Conservation (phyloP, 2,113 vertebrate genomes). For the Phalacrocorax pelagicus region DNA sequence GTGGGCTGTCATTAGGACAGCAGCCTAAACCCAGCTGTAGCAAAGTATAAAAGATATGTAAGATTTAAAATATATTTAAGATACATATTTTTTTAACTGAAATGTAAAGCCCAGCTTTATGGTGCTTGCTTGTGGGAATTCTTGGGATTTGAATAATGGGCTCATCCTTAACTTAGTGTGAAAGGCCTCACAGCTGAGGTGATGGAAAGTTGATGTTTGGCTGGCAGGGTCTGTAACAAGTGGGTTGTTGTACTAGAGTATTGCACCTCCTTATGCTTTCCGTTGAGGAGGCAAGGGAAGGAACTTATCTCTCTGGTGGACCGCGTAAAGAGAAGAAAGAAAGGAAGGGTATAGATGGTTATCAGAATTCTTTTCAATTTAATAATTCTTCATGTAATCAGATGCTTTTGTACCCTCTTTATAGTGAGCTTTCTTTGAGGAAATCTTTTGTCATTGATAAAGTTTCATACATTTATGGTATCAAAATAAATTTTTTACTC, state of each 20-base stretch:
- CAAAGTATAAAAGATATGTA: no score
- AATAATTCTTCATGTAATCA: neutral
- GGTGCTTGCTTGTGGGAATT: neutral
- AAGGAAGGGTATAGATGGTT: fast-evolving
- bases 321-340: neutral
- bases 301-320: neutral
- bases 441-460: neutral
- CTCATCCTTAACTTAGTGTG: neutral
- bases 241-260: fast-evolving
- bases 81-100: neutral
- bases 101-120: neutral
- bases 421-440: neutral
- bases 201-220: neutral
- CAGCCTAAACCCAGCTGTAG: neutral
- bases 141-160: neutral
- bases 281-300: neutral
- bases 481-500: neutral
- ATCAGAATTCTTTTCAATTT: neutral
- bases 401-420: neutral
- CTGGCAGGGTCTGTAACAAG: neutral
- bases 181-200: neutral
- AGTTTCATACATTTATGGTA: neutral
- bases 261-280: neutral
- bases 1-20: neutral
- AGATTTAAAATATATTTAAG: no score